Conservation (phyloP, 2,113 vertebrate genomes). For the Tricholaema leucomelas region DNA sequence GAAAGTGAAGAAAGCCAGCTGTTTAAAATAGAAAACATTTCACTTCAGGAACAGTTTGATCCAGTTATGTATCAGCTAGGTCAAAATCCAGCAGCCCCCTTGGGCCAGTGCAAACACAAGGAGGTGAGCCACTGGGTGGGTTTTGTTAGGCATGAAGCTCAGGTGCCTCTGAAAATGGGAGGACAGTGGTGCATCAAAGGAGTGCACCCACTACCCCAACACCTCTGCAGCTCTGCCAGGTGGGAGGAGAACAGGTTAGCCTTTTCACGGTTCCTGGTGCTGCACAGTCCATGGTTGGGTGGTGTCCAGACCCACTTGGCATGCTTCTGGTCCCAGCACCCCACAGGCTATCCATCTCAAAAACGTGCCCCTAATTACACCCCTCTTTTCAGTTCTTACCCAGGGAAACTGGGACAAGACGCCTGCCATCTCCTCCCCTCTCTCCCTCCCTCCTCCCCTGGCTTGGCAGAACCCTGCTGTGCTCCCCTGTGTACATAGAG, state of each 20-base stretch:
- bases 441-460: not conserved
- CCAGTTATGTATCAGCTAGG: not conserved
- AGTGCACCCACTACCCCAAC: too few relatives aligned
- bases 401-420: not conserved
- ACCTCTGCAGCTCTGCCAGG: fast-evolving
- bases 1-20: not conserved
- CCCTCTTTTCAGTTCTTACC: not conserved
- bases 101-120: fast-evolving
- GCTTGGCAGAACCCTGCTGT: fast-evolving
- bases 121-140: not conserved
- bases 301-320: not conserved
- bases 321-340: not conserved
- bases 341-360: fast-evolving
- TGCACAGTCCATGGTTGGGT: not conserved
- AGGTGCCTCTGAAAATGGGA: not conserved
- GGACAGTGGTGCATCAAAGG: not conserved
- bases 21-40: not conserved
- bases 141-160: not conserved
- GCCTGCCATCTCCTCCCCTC: not conserved
- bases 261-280: not conserved
- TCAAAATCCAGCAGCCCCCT: not conserved
- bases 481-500: not conserved
- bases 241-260: not conserved
- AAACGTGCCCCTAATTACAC: not conserved
- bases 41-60: not conserved